Base-by-base conservation (phyloP, 2,888 invertebrate species). In the Nomada fucata region DNA sequence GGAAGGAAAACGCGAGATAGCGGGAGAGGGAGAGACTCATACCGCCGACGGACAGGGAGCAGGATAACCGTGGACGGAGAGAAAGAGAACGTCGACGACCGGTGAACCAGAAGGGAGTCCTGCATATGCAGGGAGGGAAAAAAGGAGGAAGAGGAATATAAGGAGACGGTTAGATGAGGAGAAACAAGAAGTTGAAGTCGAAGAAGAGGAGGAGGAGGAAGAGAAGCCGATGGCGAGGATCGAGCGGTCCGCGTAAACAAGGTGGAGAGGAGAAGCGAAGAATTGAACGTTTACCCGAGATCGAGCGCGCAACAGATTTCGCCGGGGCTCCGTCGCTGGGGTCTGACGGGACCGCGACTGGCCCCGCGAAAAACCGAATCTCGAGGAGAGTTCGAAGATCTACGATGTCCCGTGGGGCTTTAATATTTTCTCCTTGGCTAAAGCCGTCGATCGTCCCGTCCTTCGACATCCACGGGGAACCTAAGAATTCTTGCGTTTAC, bases 251-350 rank as follows among this genome's bases (percentile, higher is more conserved):
- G 20, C 42, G 50, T 29, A 50, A 50, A 57, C 50, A 36, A 36
- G 36, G 36, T 36, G 11, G 44, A 2, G 47, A 75, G 57, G 76
- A 55, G 73, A 61, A 57, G 20, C n/a, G 73, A 71, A 55, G 73
- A 61, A 57, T n/a, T 15, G 73, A 71, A 79, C 67, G 71, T 86
- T 87, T 83, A 82, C 85, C 79, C 83, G 70, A 75, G 84, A 87
- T 72, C 64, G 79, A 59, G 77, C 70, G 77, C 36, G 52, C 65
- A 53, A 67, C 70, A 50, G 71, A 73, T 71, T 59, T 61, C 36
- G 42, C 36, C 18, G 47, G 74, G 57, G 63, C 7, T 18, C 50
- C 13, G 20, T 20, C 9, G 36, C 36, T 52, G n/a, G 50, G 47
- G 15, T 36, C 36, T 18, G 26, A 18, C 13, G 13, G 36, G 11